Evolutionary conservation across 2,797 vertebrate species (phyloP), one percentile per base, ranked within the genome.

Genomic region (Pangasius sanitwongsei): DNA sequence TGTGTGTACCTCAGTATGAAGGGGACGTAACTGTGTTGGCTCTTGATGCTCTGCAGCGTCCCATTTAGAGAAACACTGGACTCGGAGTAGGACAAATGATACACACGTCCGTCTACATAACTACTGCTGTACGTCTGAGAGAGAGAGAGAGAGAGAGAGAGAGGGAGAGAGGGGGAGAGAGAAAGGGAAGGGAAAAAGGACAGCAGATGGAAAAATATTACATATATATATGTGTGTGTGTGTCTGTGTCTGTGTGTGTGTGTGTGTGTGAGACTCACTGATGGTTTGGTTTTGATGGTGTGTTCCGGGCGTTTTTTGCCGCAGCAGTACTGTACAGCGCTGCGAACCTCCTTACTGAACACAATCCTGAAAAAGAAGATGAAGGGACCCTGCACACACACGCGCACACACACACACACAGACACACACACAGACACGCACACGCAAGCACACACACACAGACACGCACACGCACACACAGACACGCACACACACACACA

Each of bases 1-100:
- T 8, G 18, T 53, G 18, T 18, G 34, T 92, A 99, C 98, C 98
- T 95, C 84, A 97, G 95, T 91, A 97, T 95, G 81, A 99, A 98
- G 1, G 98, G 98, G 61, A 97, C 97, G 85, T 99, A 99, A 96
- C 98, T 99, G 93, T 98, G 97, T 92, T 98, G 97, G 90, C 98
- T 99, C 95, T 98, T 98, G 90, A 96, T 96, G 0, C 97, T 99
- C 92, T 97, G 97, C 89, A 97, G 94, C n/a, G 97, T 97, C 87
- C 97, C 98, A 75, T 97, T 98, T 92, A 98, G 94, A 31, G 98
- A 98, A 57, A 95, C 95, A 0, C 96, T 97, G 44, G 98, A 99
- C 87, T 97, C 97, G 0, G 97, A 97, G 0, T 96, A 96, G 0
- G 96, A 95, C 12, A 97, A 95, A 34, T 97, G 97, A 91, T 97